A percentile compares a stretch with the other conserved stretches of the same genome.
Conservation (phyloP, 2,797 vertebrate species). For the Nannoperca obscura region DNA sequence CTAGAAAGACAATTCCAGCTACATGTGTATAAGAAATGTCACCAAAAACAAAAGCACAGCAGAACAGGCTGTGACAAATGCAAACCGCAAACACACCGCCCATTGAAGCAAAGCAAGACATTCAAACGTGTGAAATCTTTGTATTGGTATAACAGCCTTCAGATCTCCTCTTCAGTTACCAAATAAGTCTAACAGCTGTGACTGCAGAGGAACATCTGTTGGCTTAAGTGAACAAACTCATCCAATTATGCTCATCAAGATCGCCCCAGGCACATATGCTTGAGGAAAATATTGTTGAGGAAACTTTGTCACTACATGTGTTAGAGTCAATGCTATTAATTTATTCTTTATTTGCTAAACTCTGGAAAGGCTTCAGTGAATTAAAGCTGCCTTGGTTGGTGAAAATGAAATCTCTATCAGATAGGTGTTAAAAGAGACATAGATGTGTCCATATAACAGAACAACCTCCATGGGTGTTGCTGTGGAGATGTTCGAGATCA, state of each 20-base stretch:
- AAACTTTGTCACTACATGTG: constrained; percentile 24
- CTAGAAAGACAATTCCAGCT: constrained; percentile 11
- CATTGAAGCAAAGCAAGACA: constrained; percentile 33
- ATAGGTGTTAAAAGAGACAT: background rate
- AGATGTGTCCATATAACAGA: constrained; percentile 40
- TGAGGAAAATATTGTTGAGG: constrained; percentile 35
- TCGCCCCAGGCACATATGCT: constrained; percentile 31
- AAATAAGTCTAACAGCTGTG: constrained; percentile 61
- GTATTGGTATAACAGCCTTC: constrained; percentile 21
- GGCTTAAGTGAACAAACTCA: constrained; percentile 52
- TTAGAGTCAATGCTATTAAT: constrained; percentile 11
- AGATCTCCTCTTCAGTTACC: constrained; percentile 36
- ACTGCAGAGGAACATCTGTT: constrained; percentile 62
- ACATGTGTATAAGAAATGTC: constrained; percentile 31
- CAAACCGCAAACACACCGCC: constrained; percentile 20
- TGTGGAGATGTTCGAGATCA: constrained; percentile 65
- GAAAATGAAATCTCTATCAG: constrained; percentile 19
- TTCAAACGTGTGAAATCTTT: constrained; percentile 24
- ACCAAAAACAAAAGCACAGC: constrained; percentile 23
- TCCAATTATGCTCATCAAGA: constrained; percentile 50
- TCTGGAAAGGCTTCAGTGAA: constrained; percentile 28
- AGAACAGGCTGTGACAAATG: constrained; percentile 18
- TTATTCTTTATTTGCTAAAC: constrained; percentile 19
- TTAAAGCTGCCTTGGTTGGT: constrained; percentile 13
- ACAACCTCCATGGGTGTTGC: constrained; percentile 54